These are phyloP conservation scores for Clarias fuscus DNA, from an alignment of 2,797 vertebrate genomes.

Conservation along the genomic window DNA sequence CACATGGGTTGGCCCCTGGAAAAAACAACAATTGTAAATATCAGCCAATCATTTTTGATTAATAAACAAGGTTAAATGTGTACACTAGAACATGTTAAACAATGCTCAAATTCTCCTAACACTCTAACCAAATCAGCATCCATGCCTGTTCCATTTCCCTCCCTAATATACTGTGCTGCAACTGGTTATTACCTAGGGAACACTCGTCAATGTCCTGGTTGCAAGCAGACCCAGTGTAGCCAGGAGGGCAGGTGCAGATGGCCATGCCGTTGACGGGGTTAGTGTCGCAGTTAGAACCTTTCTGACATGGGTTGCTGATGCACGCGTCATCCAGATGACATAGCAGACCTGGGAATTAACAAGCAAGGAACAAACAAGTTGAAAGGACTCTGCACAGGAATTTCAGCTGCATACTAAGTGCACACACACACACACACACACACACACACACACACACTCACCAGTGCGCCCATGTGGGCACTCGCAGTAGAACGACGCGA, in stretches of 20 bases:
- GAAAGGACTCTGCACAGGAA: neutral
- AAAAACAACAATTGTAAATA: slow-evolving; percentile 5
- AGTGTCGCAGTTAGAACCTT: slow-evolving; percentile 96
- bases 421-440: no score
- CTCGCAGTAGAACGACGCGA: slow-evolving; percentile 97
- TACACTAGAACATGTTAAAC: neutral
- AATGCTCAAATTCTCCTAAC: neutral
- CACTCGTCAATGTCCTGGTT: slow-evolving; percentile 96
- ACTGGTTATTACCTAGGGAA: slow-evolving; percentile 78
- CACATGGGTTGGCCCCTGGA: slow-evolving; percentile 93
- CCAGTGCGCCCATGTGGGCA: slow-evolving; percentile 95
- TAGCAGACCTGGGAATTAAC: slow-evolving; percentile 79
- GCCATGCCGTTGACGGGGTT: slow-evolving; percentile 97
- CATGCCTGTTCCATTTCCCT: neutral
- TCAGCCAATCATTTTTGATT: neutral
- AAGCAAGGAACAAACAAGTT: neutral
- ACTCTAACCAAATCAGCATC: neutral
- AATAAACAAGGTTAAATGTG: neutral
- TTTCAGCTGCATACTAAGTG: neutral
- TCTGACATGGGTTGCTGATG: slow-evolving; percentile 97
- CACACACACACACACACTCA: slow-evolving; percentile 52
- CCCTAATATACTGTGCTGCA: neutral
- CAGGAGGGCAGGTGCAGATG: slow-evolving; percentile 94
- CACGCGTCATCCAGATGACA: slow-evolving; percentile 95
- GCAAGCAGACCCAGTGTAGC: slow-evolving; percentile 91